These are phyloP conservation scores for Gastrophryne carolinensis DNA, from an alignment of 2,797 vertebrate genomes.

Conservation along the genomic window DNA sequence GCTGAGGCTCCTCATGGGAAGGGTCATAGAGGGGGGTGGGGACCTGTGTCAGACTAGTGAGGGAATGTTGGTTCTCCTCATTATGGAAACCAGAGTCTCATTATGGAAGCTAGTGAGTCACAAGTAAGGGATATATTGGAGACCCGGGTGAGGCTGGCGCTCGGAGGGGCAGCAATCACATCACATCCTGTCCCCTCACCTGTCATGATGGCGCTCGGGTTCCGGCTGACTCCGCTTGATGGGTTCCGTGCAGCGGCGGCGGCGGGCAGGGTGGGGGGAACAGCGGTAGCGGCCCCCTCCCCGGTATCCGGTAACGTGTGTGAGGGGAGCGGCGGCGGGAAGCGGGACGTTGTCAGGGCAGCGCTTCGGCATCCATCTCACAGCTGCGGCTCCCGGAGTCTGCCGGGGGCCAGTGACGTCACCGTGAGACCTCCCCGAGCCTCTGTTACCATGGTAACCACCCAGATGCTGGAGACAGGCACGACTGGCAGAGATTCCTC, in stretches of 20 bases:
- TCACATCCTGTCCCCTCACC: too few relatives aligned
- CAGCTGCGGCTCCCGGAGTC: conserved; percentile 69
- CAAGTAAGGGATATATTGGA: too few relatives aligned
- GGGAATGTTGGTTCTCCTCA: too few relatives aligned
- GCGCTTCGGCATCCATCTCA: conserved; percentile 64
- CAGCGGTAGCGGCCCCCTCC: conserved; percentile 56
- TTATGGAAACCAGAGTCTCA: too few relatives aligned
- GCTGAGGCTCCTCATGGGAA: too few relatives aligned
- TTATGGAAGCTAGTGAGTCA: too few relatives aligned
- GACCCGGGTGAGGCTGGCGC: too few relatives aligned
- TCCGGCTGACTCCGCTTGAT: conserved; percentile 98
- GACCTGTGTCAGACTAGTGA: too few relatives aligned
- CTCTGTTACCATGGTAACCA: conserved; percentile 88
- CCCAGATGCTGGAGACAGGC: conserved; percentile 61
- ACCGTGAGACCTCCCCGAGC: conserved; percentile 77
- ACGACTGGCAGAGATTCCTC: conserved; percentile 42
- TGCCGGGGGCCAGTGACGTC: conserved; percentile 67
- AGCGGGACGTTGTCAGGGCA: conserved; percentile 58
- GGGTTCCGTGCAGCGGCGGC: conserved; percentile 94
- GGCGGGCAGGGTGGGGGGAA: conserved; percentile 87
- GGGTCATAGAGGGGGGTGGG: too few relatives aligned
- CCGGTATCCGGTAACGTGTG: neutral
- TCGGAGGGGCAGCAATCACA: too few relatives aligned
- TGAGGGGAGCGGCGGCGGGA: conserved; percentile 2
- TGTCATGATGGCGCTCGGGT: too few relatives aligned